Base-by-base conservation (phyloP, 2,888 invertebrate species). In the Ichneumoninae sp. region DNA sequence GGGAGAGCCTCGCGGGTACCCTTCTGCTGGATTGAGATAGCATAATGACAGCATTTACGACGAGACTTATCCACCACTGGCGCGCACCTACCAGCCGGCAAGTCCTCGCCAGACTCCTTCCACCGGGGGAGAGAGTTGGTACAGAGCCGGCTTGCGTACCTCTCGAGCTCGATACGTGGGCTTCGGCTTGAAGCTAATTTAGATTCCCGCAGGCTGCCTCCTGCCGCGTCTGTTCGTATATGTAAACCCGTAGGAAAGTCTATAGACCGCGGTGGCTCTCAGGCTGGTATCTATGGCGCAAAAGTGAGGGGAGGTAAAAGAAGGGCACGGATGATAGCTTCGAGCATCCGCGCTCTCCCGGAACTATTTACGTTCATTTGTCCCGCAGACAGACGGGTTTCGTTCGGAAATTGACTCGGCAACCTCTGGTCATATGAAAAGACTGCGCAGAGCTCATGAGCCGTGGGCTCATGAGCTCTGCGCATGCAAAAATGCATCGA, bases 11-110 rank as follows among this genome's bases (percentile, higher is more conserved):
- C 85, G 69, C 68, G 87, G 87, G 85, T 88, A 84, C 86, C 79
- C 87, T 90, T 84, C 88, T 88, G 89, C 84, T 81, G 88, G 88
- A 88, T 89, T 87, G 90, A 90, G 91, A 90, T 90, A 90, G 90
- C 88, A 89, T 90, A 91, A 90, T 89, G 87, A 89, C 90, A 88
- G 88, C 90, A 90, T 90, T 90, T 90, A 90, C 90, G 87, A 83
- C 80, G 86, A 85, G 87, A 88, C 87, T 90, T 90, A 88, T 88
- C 88, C 87, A 88, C 87, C 87, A 89, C 88, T 50, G 36, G 63
- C 74, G 50, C 57, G 50, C 66, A 66, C 75, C 75, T 26, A 79
- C 71, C 75, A 54, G 71, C 75, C 36, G 73, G 57, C 10, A 57
- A 63, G 66, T 76, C 63, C 65, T 75, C 79, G 22, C 52, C 4